Evolutionary conservation across 2,113 vertebrate species (phyloP).

Genomic region (Phrynosoma platyrhinos): DNA sequence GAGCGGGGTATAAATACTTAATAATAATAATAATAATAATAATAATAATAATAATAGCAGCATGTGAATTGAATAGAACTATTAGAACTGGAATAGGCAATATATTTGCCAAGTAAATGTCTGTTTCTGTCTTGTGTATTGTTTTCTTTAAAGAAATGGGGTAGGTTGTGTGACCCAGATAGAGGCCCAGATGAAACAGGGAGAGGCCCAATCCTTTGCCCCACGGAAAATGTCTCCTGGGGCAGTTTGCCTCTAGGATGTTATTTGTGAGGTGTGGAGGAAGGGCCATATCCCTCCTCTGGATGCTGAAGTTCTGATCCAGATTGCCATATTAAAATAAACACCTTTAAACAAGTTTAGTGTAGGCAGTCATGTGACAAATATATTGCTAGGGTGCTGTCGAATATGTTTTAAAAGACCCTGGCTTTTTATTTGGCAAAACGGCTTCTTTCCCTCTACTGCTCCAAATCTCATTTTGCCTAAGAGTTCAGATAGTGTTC

Average conservation of each 20-base stretch:
- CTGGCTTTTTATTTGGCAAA: not conserved
- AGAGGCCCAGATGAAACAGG: not conserved
- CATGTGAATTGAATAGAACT: not conserved
- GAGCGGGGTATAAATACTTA: no score
- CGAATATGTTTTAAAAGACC: not conserved
- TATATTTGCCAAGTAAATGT: not conserved
- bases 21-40: no score
- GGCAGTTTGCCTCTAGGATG: no score
- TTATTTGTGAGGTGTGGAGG: not conserved
- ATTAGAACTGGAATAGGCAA: not conserved
- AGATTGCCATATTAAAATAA: not conserved
- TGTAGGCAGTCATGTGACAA: not conserved
- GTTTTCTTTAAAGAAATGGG: conserved; percentile 3
- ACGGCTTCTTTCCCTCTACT: no score
- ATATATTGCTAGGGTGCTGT: not conserved
- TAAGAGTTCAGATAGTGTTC: no score
- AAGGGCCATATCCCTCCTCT: not conserved
- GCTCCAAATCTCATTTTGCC: no score
- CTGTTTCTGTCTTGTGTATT: not conserved
- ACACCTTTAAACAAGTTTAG: not conserved
- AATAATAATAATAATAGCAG: no score
- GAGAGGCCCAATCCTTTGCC: no score
- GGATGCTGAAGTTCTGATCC: not conserved
- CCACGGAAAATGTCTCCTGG: no score
- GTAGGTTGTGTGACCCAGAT: not conserved